Evolutionary conservation across 2,113 vertebrate species (phyloP).

Genomic region (Noctilio leporinus): DNA sequence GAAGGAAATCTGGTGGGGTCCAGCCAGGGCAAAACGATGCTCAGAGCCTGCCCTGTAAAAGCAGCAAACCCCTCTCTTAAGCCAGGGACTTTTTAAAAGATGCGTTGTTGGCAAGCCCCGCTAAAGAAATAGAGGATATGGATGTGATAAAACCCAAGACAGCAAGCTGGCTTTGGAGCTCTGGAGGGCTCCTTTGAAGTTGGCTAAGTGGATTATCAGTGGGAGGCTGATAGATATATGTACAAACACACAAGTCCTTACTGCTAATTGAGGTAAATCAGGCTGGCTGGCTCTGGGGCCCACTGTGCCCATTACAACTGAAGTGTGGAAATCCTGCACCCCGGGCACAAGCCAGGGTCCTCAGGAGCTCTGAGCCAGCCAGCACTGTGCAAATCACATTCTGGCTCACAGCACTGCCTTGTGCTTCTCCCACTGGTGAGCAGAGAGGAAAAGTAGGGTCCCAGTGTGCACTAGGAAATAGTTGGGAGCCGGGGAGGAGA

Average conservation of each 20-base stretch:
- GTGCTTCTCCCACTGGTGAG: background rate
- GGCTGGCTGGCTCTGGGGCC: constrained; percentile 51
- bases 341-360: background rate
- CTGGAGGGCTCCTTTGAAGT: constrained; percentile 70
- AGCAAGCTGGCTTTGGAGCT: constrained; percentile 43
- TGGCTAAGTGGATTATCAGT: constrained; percentile 62
- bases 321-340: background rate
- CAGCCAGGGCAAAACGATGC: background rate
- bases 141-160: constrained; percentile 61
- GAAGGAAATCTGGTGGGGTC: constrained; percentile 42
- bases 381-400: background rate
- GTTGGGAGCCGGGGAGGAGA: background rate
- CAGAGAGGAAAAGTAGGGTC: background rate
- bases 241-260: constrained; percentile 60
- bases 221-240: constrained; percentile 60
- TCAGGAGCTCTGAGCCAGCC: background rate
- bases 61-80: background rate
- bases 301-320: background rate
- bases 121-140: constrained; percentile 42
- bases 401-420: background rate
- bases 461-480: constrained; percentile 14
- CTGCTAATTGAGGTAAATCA: constrained; percentile 66
- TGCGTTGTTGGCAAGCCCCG: constrained; percentile 14
- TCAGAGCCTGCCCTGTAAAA: background rate
- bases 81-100: constrained; percentile 41